These are phyloP conservation scores for Smittia sp. DNA, from an alignment of 2,888 invertebrate species.

Conservation along the genomic window DNA sequence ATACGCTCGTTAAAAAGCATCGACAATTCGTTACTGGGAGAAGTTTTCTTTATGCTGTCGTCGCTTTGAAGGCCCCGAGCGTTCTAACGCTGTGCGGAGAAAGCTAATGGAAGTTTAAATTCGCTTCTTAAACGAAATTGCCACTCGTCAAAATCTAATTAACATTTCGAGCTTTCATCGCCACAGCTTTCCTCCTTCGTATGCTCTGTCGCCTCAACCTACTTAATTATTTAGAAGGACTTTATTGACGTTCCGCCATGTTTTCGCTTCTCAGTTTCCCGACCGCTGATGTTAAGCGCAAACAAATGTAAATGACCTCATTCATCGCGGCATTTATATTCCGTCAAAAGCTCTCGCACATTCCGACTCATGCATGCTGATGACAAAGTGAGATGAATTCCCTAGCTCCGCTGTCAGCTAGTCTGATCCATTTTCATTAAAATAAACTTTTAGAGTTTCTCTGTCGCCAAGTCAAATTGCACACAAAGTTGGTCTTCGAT, in stretches of 20 bases:
- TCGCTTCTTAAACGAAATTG: too few relatives aligned
- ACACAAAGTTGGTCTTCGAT: too few relatives aligned
- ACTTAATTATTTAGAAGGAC: too few relatives aligned
- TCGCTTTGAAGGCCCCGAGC: not conserved
- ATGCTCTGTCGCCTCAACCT: too few relatives aligned
- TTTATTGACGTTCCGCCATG: too few relatives aligned
- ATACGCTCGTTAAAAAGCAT: not conserved
- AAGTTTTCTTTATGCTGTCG: not conserved
- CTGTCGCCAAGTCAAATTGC: slow-evolving; percentile 21
- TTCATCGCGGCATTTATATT: not conserved
- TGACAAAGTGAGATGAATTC: not conserved
- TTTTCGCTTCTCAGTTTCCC: not conserved
- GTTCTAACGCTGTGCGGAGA: not conserved
- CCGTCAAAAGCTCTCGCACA: not conserved
- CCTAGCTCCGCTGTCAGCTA: not conserved
- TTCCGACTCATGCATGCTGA: not conserved
- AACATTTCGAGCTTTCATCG: too few relatives aligned
- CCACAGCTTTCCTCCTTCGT: too few relatives aligned
- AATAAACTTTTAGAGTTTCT: not conserved
- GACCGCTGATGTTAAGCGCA: too few relatives aligned
- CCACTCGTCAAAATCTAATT: too few relatives aligned
- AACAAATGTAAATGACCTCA: not conserved
- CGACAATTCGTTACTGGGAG: too few relatives aligned
- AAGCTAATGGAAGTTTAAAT: too few relatives aligned
- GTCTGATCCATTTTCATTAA: not conserved